Evolutionary conservation across 2,888 invertebrate genomes (phyloP).

Genomic region (Minunthozetes semirufus): DNA sequence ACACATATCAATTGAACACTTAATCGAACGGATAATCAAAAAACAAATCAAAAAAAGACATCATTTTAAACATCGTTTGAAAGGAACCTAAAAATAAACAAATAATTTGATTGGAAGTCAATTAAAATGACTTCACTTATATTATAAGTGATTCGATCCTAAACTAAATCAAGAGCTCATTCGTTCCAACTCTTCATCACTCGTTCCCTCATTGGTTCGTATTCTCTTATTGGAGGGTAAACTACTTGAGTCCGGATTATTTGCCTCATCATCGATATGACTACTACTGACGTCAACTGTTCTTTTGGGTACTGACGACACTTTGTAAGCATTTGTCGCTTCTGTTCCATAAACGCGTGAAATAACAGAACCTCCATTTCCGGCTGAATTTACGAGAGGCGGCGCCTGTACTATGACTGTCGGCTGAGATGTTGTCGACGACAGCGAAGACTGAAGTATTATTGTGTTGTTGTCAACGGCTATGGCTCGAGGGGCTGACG

Average conservation of each 20-base stretch:
- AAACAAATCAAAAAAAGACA: background rate
- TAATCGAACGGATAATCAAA: constrained; percentile 1
- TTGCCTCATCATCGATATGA: background rate
- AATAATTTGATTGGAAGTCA: background rate
- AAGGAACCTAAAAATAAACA: constrained; percentile 22
- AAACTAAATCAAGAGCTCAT: constrained; percentile 23
- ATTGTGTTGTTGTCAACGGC: constrained; percentile 37
- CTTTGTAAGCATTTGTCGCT: constrained; percentile 8
- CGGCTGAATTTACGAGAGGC: background rate
- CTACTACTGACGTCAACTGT: background rate
- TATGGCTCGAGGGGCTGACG: constrained; percentile 35
- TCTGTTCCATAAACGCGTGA: constrained; percentile 32
- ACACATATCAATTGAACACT: constrained; percentile 2
- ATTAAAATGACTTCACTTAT: background rate
- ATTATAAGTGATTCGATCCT: constrained; percentile 9
- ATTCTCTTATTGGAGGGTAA: background rate
- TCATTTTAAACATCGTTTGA: constrained; percentile 18
- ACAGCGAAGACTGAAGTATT: constrained; percentile 33
- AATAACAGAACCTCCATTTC: constrained; percentile 29
- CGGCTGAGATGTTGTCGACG: constrained; percentile 37
- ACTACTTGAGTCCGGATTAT: constrained; percentile 3
- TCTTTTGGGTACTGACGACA: constrained; percentile 4
- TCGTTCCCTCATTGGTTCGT: background rate
- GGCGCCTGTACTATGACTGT: constrained; percentile 43
- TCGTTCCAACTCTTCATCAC: background rate